These are phyloP conservation scores for Trichomycterus rosablanca DNA, from an alignment of 2,113 vertebrate genomes.

Conservation along the genomic window DNA sequence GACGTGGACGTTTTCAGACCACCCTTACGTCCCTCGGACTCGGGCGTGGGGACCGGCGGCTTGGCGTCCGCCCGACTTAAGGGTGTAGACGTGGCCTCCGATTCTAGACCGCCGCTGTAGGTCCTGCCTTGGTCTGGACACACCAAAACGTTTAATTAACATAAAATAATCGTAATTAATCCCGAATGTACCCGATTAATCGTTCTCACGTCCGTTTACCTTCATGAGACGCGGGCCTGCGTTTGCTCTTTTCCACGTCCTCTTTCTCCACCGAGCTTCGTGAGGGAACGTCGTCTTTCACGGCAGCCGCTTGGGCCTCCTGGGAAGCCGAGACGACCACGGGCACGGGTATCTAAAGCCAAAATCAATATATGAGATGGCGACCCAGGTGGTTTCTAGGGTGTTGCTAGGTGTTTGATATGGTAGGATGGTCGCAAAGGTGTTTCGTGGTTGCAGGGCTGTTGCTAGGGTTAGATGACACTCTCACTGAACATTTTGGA, in stretches of 20 bases:
- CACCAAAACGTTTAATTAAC: neutral
- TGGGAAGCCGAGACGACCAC: conserved; percentile 70
- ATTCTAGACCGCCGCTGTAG: conserved; percentile 73
- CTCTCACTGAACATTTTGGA: too few species aligned
- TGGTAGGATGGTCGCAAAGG: too few species aligned
- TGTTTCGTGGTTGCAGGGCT: too few species aligned
- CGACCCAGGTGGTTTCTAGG: too few species aligned
- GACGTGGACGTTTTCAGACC: conserved; percentile 58
- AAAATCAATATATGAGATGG: too few species aligned
- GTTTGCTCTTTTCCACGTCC: conserved; percentile 69
- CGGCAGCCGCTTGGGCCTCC: conserved; percentile 69
- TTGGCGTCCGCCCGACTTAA: conserved; percentile 69
- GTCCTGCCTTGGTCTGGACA: conserved; percentile 76
- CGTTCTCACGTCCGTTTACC: conserved; percentile 56
- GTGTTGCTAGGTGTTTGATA: too few species aligned
- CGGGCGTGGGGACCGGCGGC: conserved; percentile 57
- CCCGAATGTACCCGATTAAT: neutral
- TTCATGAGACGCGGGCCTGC: conserved; percentile 68
- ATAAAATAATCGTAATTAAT: too few species aligned
- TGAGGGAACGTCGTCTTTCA: conserved; percentile 67
- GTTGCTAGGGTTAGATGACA: too few species aligned
- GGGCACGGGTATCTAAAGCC: conserved; percentile 81
- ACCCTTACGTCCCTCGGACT: neutral
- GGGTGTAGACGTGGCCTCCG: conserved; percentile 74
- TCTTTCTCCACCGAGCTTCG: conserved; percentile 64